These are phyloP conservation scores for Cepaea nemoralis DNA, from an alignment of 1,140 invertebrate genomes.

Conservation along the genomic window DNA sequence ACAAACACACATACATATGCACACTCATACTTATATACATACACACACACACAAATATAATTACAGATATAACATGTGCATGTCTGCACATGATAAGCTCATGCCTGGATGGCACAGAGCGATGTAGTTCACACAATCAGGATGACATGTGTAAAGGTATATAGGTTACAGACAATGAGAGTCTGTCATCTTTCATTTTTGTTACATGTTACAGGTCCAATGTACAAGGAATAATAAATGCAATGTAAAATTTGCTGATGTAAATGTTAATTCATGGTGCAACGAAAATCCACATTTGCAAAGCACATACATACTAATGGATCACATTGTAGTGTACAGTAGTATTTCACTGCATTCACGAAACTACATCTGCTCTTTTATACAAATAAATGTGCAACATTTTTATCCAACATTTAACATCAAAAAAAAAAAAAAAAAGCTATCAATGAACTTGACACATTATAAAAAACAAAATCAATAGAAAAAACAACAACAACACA, in stretches of 20 bases:
- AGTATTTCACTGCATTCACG: too few relatives aligned
- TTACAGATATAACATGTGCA: not conserved
- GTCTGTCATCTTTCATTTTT: not conserved
- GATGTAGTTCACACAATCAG: not conserved
- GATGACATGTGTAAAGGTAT: not conserved
- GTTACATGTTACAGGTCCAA: not conserved
- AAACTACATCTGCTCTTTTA: too few relatives aligned
- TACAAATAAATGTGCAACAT: too few relatives aligned
- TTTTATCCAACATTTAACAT: too few relatives aligned
- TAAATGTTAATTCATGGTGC: too few relatives aligned
- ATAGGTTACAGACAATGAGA: not conserved
- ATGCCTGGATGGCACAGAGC: not conserved
- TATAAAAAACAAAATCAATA: too few relatives aligned
- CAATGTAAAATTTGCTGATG: not conserved
- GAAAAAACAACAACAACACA: too few relatives aligned
- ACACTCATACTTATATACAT: not conserved
- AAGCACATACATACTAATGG: too few relatives aligned
- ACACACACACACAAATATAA: not conserved
- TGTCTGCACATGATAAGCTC: not conserved
- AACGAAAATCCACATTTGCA: too few relatives aligned
- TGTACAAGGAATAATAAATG: constrained; percentile 6
- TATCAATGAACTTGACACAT: too few relatives aligned
- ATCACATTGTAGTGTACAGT: too few relatives aligned
- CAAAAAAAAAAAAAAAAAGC: too few relatives aligned
- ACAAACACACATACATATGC: not conserved